These are phyloP conservation scores for Diplogasteroides magnus DNA, from an alignment of 1,140 invertebrate genomes.

Conservation along the genomic window DNA sequence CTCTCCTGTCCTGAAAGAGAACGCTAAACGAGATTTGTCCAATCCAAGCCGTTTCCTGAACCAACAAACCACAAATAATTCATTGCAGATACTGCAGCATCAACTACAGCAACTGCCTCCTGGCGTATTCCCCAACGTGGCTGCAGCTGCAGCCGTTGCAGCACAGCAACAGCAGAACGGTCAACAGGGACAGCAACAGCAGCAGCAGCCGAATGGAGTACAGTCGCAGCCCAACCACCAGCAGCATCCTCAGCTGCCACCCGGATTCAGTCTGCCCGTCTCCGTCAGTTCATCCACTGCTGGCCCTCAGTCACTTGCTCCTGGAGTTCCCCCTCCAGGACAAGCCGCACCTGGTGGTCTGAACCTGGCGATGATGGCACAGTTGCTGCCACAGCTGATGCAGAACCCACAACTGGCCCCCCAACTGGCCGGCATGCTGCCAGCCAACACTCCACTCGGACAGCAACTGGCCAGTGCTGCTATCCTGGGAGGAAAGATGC, in stretches of 20 bases:
- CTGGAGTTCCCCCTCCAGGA: no score
- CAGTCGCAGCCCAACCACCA: no score
- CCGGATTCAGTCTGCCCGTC: no score
- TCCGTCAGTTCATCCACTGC: no score
- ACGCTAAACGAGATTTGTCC: no score
- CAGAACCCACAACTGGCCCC: neutral
- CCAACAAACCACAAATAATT: no score
- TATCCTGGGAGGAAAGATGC: neutral
- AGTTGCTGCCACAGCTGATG: neutral
- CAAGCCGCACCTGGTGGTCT: no score
- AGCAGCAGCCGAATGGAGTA: neutral
- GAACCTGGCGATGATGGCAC: no score
- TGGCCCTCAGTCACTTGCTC: no score
- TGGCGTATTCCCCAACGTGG: neutral
- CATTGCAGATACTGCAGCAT: neutral
- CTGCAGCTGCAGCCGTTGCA: neutral
- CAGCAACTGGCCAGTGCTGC: neutral
- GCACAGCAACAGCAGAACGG: neutral
- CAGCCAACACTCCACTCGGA: neutral
- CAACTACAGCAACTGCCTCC: neutral
- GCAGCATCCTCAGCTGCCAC: neutral
- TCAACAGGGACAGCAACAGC: neutral
- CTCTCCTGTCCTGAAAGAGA: no score
- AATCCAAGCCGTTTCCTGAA: no score
- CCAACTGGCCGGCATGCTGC: neutral